These are phyloP conservation scores for Galerucella nymphaeae DNA, from an alignment of 2,888 invertebrate species.

Conservation along the genomic window DNA sequence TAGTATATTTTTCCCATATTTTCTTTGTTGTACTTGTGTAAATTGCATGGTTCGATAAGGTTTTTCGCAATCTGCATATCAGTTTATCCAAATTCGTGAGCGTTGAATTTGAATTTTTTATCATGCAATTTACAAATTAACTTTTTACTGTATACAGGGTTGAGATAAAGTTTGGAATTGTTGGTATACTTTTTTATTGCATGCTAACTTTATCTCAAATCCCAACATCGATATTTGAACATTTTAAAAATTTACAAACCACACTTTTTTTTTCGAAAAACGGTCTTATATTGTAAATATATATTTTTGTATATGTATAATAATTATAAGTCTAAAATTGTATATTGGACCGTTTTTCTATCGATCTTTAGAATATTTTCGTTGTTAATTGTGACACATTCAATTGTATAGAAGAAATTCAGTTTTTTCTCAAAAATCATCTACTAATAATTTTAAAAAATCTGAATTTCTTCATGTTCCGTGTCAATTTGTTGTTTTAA, in stretches of 20 bases:
- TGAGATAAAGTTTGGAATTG: not conserved
- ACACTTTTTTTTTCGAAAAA: not conserved
- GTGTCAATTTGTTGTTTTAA: conserved; percentile 16
- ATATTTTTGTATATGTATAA: conserved; percentile 43
- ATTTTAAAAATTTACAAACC: not conserved
- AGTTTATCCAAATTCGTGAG: too few relatives aligned
- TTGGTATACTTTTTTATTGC: too few relatives aligned
- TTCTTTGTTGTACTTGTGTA: too few relatives aligned
- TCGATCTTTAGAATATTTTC: conserved; percentile 28
- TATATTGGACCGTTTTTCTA: conserved; percentile 30
- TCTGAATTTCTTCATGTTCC: too few relatives aligned
- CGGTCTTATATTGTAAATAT: conserved; percentile 26
- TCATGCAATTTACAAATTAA: too few relatives aligned
- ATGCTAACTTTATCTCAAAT: too few relatives aligned
- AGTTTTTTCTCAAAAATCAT: too few relatives aligned
- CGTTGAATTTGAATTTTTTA: too few relatives aligned
- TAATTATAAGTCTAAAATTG: conserved; percentile 18
- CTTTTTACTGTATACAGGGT: not conserved
- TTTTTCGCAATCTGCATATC: too few relatives aligned
- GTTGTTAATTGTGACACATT: conserved; percentile 30
- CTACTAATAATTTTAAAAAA: too few relatives aligned
- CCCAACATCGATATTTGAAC: not conserved
- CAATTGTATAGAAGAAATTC: not conserved
- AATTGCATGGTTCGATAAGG: too few relatives aligned
- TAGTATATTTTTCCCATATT: too few relatives aligned